These are phyloP conservation scores for Xyrichtys novacula DNA, from an alignment of 2,797 vertebrate genomes.

Conservation along the genomic window DNA sequence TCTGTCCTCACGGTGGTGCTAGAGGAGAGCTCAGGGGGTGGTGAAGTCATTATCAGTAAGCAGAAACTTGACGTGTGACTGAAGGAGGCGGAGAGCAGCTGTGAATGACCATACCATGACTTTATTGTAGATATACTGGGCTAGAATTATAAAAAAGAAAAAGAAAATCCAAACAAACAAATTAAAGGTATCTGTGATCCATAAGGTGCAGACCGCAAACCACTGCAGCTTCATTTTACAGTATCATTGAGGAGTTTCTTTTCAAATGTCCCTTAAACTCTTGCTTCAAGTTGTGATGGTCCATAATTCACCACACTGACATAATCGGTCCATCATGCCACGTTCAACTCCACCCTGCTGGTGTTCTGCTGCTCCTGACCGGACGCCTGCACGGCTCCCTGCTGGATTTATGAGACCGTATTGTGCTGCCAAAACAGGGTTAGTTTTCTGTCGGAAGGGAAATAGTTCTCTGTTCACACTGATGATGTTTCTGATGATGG, in stretches of 20 bases:
- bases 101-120: constrained; percentile 90
- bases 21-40: no score
- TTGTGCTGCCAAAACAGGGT: constrained; percentile 76
- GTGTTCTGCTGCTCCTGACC: constrained; percentile 79
- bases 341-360: constrained; percentile 79
- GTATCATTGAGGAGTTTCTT: constrained; percentile 78
- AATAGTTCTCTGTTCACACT: neutral
- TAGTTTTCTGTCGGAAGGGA: no score
- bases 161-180: constrained; percentile 39
- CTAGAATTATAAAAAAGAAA: constrained; percentile 88
- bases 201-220: constrained; percentile 93
- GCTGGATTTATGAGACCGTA: constrained; percentile 71
- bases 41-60: no score
- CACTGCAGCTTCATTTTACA: constrained; percentile 89
- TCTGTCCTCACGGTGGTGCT: no score
- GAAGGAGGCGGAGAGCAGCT: neutral
- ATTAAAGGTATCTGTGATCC: constrained; percentile 91
- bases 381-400: constrained; percentile 49
- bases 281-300: constrained; percentile 86
- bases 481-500: neutral
- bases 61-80: no score
- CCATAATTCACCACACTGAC: constrained; percentile 82
- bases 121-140: constrained; percentile 98
- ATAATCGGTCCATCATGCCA: constrained; percentile 58
- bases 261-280: constrained; percentile 69